Base-by-base conservation (phyloP, 2,797 vertebrate species). In the Lateolabrax maculatus region DNA sequence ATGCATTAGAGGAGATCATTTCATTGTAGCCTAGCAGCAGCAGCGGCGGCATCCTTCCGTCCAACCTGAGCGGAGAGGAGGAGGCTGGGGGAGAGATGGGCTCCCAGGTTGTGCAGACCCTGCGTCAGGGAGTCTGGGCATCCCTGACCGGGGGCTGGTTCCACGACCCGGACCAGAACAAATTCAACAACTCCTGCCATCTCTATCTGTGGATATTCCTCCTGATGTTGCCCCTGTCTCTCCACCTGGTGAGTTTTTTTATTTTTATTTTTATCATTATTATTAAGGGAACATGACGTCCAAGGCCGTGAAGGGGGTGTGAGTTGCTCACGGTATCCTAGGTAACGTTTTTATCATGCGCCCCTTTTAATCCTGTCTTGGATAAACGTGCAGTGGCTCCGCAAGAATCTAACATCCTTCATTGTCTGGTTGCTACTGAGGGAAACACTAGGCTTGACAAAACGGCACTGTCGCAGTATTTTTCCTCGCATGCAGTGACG, bases 151-250 rank as follows among this genome's bases (percentile, higher is more conserved):
- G 98, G 25, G 98, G 98, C 85, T 99, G 98, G 97, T 99, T 97
- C 92, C 96, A 99, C 86, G 98, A 99, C 92, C 97, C 97, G 53
- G 96, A 98, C 79, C 97, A 97, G 90, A 97, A 97, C 90, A 97
- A 95, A 95, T 99, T 99, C 94, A 97, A 97, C 92, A 99, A 99
- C 94, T 98, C 97, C 78, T 99, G 96, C 90, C 98, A 99, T 80
- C 97, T 99, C 70, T 99, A 99, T 95, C 90, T 98, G 87, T 99
- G 98, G 98, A 95, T 99, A 49, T 98, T 98, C 74, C 94, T 99
- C 87, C 95, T 99, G 60, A 95, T 97, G 93, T 85, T 98, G 87
- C 98, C 98, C 18, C 93, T 99, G 88, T 96, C 97, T 39, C 93
- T 99, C 84, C 97, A 99, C 94, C 93, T 99, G 97, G 98, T 99